phyloP scores from a whole-genome alignment of 2,113 vertebrate genomes.

The Empidonax traillii region DNA sequence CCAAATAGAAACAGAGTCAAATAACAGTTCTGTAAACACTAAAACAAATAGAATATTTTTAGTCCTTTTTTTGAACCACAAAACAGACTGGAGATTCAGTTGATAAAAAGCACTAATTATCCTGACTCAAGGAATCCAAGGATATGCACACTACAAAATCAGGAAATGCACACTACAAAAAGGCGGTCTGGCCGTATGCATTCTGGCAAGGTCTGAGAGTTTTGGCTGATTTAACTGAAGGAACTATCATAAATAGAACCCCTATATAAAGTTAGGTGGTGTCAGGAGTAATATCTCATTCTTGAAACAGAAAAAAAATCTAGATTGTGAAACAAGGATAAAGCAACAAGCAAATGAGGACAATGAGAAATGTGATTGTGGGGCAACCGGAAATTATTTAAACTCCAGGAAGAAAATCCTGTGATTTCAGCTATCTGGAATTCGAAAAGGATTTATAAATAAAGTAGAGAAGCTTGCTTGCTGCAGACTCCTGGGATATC shows the following conservation, averaged over 20 bases:
- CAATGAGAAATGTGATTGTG: neutral
- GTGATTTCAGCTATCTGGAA: slow-evolving; percentile 1
- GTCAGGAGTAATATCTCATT: neutral
- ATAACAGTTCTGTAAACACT: neutral
- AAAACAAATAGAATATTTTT: slow-evolving; percentile 28
- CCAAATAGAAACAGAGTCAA: slow-evolving; percentile 28
- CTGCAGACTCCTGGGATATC: neutral
- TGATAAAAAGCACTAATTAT: slow-evolving; percentile 45
- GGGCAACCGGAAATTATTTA: neutral
- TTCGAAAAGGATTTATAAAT: slow-evolving; percentile 37
- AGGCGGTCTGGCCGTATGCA: neutral
- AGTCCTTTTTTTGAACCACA: neutral
- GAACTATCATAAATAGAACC: neutral
- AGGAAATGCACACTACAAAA: neutral
- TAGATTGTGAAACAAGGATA: neutral
- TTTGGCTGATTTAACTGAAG: neutral
- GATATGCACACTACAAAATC: neutral
- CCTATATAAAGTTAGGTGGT: neutral
- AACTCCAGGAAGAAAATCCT: slow-evolving; percentile 9
- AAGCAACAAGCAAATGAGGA: neutral
- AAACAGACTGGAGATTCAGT: neutral
- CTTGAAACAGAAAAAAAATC: neutral
- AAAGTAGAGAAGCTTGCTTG: neutral
- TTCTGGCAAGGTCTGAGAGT: neutral
- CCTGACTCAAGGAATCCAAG: neutral